Evolutionary conservation across 2,797 vertebrate species (phyloP).

Genomic region (Brachyalestes nurse): DNA sequence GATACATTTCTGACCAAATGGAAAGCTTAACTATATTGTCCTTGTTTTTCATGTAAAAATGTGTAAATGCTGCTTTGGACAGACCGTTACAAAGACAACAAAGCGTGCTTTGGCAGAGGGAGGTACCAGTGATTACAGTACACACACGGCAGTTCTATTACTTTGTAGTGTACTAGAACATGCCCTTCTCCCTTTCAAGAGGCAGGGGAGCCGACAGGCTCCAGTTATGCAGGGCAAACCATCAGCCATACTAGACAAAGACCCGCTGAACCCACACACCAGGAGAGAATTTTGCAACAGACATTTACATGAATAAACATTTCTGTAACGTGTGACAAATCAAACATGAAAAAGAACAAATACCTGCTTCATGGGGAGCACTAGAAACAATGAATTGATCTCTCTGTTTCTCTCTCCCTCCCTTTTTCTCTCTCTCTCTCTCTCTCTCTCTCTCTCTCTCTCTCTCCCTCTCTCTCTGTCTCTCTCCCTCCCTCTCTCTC

Average conservation of each 20-base stretch:
- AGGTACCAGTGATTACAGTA: constrained; percentile 31
- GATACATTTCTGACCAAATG: neutral
- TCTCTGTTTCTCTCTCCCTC: constrained; percentile 31
- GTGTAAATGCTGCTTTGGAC: neutral
- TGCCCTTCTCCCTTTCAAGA: neutral
- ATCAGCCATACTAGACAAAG: constrained; percentile 2
- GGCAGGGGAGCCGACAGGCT: neutral
- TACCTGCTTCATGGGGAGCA: constrained; percentile 40
- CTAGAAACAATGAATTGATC: constrained; percentile 28
- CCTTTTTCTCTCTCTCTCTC: neutral
- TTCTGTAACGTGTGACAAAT: constrained; percentile 50
- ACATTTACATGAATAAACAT: constrained; percentile 57
- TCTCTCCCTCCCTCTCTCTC: no score
- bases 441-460: constrained; percentile 27
- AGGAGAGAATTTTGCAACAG: neutral
- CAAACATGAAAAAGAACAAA: constrained; percentile 49
- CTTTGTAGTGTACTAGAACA: constrained; percentile 23
- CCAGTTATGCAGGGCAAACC: neutral
- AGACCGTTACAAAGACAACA: constrained; percentile 19
- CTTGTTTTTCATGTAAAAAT: neutral
- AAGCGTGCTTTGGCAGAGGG: neutral
- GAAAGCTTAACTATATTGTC: neutral
- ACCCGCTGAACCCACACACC: neutral
- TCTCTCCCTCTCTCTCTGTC: no score
- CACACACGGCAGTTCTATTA: neutral